Base-by-base conservation (phyloP, 1,140 invertebrate genomes). In the Polyergus mexicanus region DNA sequence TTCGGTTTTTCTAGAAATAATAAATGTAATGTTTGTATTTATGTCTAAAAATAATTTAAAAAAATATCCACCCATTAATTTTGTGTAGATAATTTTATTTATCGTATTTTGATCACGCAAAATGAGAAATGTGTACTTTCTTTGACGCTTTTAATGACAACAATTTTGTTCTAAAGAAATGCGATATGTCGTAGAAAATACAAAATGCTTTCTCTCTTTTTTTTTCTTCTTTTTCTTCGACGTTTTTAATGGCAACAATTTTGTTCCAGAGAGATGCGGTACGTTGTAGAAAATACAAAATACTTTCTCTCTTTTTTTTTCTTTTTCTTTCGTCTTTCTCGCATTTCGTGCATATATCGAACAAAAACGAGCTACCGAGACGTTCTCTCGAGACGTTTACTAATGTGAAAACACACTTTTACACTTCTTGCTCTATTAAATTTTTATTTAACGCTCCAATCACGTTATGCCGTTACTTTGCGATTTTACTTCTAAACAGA, bases 341-440 rank as follows among this genome's bases (percentile, higher is more conserved):
- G 8, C 10, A 47, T 25, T 72, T 58, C 13, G n/a, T 51, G 76
- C 62, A 78, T 32, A 51, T 22, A 54, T 38, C 25, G 65, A 11
- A 1, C 44, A 51, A 25, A 32, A 60, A 56, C 56, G 51, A 75
- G 22, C 16, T 56, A 22, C 68, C 63, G 63, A 19, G 8, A 80
- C 35, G 22, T 25, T 38, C 35, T 71, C 77, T 35, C 47, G 44
- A 6, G 32, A 71, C 28, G 28, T 84, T 75, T 86, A 71, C 28
- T 66, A 69, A 81, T 74, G 63, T 47, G 22, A 60, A 56, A 35
- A 56, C 44, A 63, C 63, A 81, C 77, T 88, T 65, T 88, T 88
- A 87, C 78, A 88, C 78, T 88, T 88, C 65, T 88, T 84, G 87
- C 87, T 76, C 71, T 88, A 88, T 87, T 87, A 87, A 86, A 51